These are phyloP conservation scores for cat (Felis catus) DNA, from an alignment of 2,113 vertebrate species.

Conservation along the genomic window F.catus_Fca126_mat1.0 CM031415.1:137697001-137697500, in stretches of 20 bases:
- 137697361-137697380: background rate
- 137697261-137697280: background rate
- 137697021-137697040: no score
- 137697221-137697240: background rate
- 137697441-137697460: background rate
- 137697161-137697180: background rate
- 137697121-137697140: background rate
- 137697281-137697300: background rate
- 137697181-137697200: background rate
- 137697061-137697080: background rate
- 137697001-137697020: no score
- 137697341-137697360: background rate
- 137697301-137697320: background rate
- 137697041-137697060: background rate
- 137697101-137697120: background rate
- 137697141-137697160: background rate
- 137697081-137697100: background rate
- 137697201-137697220: background rate
- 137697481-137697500: background rate
- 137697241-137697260: background rate
- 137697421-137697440: background rate
- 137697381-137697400: background rate
- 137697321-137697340: background rate
- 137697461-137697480: background rate
- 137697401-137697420: background rate